These are phyloP conservation scores for Trachelus troglodyta DNA, from an alignment of 2,888 invertebrate genomes.

Conservation along the genomic window DNA sequence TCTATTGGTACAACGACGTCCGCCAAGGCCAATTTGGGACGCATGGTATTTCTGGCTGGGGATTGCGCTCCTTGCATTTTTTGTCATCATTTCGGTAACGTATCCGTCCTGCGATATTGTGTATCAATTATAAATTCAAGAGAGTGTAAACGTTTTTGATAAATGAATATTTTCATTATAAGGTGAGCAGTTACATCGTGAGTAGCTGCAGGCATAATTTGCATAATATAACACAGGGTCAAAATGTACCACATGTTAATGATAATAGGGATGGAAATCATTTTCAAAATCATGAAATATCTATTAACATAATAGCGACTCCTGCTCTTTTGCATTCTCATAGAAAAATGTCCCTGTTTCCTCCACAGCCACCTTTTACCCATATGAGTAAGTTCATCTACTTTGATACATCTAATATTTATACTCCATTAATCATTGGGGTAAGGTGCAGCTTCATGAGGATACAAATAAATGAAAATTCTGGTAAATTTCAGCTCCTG, in stretches of 20 bases:
- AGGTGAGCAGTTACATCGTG: conserved; percentile 53
- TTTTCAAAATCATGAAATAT: conserved; percentile 50
- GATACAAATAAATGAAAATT: neutral
- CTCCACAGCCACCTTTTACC: conserved; percentile 50
- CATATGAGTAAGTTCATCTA: conserved; percentile 51
- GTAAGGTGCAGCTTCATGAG: neutral
- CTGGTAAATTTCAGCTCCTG: neutral
- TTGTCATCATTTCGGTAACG: conserved; percentile 53
- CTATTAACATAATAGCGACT: conserved; percentile 57
- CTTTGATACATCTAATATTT: neutral
- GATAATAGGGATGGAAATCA: conserved; percentile 30
- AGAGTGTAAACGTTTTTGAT: neutral
- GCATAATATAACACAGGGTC: conserved; percentile 39
- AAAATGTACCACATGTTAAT: conserved; percentile 27
- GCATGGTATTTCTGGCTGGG: conserved; percentile 62
- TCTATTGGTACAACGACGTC: conserved; percentile 50
- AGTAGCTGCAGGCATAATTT: conserved; percentile 51
- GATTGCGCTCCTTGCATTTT: conserved; percentile 51
- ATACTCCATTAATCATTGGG: neutral
- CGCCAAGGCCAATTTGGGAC: conserved; percentile 58
- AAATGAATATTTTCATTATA: neutral
- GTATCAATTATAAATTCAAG: neutral
- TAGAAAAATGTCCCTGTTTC: conserved; percentile 54
- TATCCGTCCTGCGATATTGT: neutral
- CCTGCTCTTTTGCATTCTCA: conserved; percentile 52